Percentiles rank a stretch among this genome's conserved stretches.
Conservation (phyloP, 2,113 vertebrate species). For the Progne subis region DNA sequence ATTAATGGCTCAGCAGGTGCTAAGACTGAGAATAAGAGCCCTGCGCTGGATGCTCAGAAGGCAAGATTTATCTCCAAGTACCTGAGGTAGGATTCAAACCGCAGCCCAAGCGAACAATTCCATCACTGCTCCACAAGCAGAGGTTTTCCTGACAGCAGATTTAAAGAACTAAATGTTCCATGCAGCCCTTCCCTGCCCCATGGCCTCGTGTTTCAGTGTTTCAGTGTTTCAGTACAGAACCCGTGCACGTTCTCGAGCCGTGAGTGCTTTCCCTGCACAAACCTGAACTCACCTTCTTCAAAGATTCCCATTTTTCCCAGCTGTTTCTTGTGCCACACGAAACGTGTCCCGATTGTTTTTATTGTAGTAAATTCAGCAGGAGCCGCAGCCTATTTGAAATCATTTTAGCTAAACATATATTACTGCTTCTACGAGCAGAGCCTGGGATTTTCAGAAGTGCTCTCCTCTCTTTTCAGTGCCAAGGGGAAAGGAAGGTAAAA, state of each 20-base stretch:
- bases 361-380: not conserved
- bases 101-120: not conserved
- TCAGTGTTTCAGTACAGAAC: not conserved
- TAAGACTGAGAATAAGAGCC: not conserved
- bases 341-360: not conserved
- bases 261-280: not conserved
- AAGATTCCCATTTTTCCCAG: not conserved
- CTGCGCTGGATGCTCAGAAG: not conserved
- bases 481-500: slow-evolving; percentile 20
- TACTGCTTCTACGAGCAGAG: not conserved
- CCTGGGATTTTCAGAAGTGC: slow-evolving; percentile 5
- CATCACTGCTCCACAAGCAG: not conserved
- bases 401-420: slow-evolving; percentile 6
- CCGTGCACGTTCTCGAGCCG: not conserved
- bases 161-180: not conserved
- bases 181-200: not conserved
- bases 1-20: not conserved
- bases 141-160: not conserved
- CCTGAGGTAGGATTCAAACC: not conserved
- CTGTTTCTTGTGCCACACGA: not conserved
- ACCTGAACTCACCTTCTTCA: not conserved
- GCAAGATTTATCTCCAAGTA: not conserved
- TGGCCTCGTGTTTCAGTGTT: not conserved
- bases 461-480: not conserved
- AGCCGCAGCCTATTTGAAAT: slow-evolving; percentile 8